Conservation (phyloP, 2,797 vertebrate genomes). For the Mus minutoides region DNA sequence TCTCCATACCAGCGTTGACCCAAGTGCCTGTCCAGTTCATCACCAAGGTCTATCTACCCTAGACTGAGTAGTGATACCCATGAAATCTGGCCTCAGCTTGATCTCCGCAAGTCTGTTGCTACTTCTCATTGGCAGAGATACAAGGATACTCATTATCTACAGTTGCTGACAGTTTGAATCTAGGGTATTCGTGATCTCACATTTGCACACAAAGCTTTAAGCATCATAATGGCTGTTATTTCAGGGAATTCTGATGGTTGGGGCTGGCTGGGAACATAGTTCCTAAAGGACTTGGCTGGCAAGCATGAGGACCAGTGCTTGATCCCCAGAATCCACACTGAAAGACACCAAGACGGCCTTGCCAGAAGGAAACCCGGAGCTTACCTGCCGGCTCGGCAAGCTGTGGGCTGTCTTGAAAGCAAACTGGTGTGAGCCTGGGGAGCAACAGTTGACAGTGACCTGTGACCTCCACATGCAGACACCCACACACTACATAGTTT, state of each 20-base stretch:
- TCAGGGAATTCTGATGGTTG: too few relatives aligned
- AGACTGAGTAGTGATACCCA: background rate
- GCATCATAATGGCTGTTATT: background rate
- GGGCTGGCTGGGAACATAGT: background rate
- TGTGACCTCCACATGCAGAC: too few relatives aligned
- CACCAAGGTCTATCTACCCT: background rate
- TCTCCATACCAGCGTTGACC: background rate
- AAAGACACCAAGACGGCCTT: background rate
- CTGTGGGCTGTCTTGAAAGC: background rate
- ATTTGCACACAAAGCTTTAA: background rate
- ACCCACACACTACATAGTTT: background rate
- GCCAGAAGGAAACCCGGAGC: background rate
- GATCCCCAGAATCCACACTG: background rate
- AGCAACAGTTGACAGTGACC: background rate
- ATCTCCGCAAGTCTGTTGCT: background rate
- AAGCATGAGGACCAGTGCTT: background rate
- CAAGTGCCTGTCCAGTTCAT: background rate
- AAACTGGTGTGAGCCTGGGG: background rate
- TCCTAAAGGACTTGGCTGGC: background rate
- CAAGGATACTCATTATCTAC: accelerated
- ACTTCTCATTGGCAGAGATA: background rate
- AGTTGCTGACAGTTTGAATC: background rate
- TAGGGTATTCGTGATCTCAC: background rate
- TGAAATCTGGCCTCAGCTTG: background rate
- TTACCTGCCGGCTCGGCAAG: background rate